Evolutionary conservation across 2,113 vertebrate species (phyloP).

Genomic region (Muntiacus muntjak): DNA sequence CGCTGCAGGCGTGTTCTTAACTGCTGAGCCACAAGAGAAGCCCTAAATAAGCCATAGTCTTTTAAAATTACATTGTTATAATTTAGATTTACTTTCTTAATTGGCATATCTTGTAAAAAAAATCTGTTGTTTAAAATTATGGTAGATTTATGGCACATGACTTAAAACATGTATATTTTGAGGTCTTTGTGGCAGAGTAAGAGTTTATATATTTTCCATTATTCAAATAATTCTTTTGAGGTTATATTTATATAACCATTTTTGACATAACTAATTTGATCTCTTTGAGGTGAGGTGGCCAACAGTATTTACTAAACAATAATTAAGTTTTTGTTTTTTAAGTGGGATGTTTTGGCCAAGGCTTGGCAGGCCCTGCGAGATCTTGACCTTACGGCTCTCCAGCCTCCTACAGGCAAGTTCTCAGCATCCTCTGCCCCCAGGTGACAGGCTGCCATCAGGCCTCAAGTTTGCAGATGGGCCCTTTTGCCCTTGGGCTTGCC

Average conservation of each 20-base stretch:
- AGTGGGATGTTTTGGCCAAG: neutral
- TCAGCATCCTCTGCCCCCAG: no score
- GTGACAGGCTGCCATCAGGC: fast-evolving
- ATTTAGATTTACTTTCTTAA: neutral
- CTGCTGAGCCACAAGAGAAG: neutral
- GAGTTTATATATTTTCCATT: neutral
- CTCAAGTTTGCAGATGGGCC: neutral
- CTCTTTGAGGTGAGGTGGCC: neutral
- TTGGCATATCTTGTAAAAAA: neutral
- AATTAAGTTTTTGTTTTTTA: neutral
- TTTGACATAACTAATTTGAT: neutral
- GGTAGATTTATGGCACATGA: neutral
- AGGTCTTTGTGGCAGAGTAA: neutral
- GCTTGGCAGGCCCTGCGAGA: neutral
- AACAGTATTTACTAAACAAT: neutral
- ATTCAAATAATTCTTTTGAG: neutral
- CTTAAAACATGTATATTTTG: neutral
- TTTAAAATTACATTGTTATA: neutral
- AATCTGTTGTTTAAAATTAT: neutral
- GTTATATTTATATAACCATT: neutral
- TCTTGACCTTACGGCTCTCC: neutral
- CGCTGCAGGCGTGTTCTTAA: neutral
- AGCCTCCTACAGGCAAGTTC: neutral
- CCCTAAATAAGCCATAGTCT: neutral
- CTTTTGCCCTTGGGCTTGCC: neutral